Evolutionary conservation across 2,797 vertebrate species (phyloP), one percentile per base, ranked within the genome.

Genomic region (Protosalanx chinensis): DNA sequence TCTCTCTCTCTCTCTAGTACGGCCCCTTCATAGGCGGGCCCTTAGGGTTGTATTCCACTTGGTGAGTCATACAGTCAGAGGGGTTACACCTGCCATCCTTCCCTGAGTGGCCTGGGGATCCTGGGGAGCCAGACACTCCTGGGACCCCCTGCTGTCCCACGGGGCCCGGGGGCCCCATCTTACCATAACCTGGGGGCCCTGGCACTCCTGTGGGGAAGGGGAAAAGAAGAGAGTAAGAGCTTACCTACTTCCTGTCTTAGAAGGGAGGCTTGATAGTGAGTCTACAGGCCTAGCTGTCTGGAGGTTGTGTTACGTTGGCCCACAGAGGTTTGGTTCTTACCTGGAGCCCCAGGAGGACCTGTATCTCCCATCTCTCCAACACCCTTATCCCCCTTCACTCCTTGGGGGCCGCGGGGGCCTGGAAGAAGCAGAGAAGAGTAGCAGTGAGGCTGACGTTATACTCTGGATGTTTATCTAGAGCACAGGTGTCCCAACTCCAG

Each of bases 61-160:
- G 94, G 88, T 94, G 84, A 23, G 92, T 93, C 89, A 94, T 91
- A 88, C 97, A 99, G 82, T 98, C 96, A 0, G 90, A 91, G 0
- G 97, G 97, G 86, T 91, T 95, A 89, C 97, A 98, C 64, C 95
- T 94, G 4, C 97, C 97, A 0, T 94, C 89, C 16, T 94, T 93
- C 63, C 97, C 97, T 13, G 94, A 93, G 1, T 92, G 75, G 37
- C 97, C 97, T 0, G 90, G 57, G 3, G 87, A 74, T 0, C 97
- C 97, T 0, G 93, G 90, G 1, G 94, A 82, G 0, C 97, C 97
- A 0, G 96, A 93, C 64, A 98, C 87, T 0, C 97, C 97, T 0
- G 97, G 97, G 71, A 98, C 95, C 15, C 97, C 97, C 85, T 98
- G 97, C 73, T 97, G 97, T 32, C 97, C 97, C 78, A 95, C 93